Percentiles rank a stretch among this genome's conserved stretches.
These are phyloP conservation scores for Enteromius radiatus DNA, from an alignment of 2,797 vertebrate species.

Conservation along the genomic window DNA sequence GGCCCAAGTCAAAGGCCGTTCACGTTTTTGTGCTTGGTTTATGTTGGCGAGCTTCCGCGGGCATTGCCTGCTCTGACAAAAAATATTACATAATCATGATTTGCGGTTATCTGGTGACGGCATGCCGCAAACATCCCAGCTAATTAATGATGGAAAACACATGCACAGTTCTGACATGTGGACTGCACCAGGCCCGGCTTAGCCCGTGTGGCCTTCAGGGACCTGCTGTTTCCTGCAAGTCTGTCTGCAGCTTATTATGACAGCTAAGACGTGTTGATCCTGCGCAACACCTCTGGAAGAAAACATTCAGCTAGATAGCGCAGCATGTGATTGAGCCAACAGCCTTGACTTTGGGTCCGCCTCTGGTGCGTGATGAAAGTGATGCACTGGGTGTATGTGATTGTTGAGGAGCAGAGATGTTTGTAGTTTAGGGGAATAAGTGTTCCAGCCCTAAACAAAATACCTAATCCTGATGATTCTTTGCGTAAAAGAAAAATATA, in stretches of 20 bases:
- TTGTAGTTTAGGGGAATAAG: neutral
- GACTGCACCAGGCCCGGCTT: slow-evolving; percentile 33
- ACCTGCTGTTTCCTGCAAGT: slow-evolving; percentile 25
- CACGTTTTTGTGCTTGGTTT: slow-evolving; percentile 48
- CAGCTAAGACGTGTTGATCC: slow-evolving; percentile 22
- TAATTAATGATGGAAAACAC: slow-evolving; percentile 61
- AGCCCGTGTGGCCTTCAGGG: slow-evolving; percentile 16
- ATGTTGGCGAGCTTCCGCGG: slow-evolving; percentile 49
- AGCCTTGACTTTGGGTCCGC: slow-evolving; percentile 19
- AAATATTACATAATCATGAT: slow-evolving; percentile 59
- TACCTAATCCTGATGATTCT: too few species aligned
- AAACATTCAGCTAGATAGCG: slow-evolving; percentile 29
- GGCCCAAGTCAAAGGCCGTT: slow-evolving; percentile 51
- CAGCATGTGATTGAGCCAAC: neutral
- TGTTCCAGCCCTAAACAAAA: neutral
- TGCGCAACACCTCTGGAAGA: slow-evolving; percentile 8
- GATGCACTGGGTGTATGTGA: neutral
- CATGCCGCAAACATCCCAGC: slow-evolving; percentile 52
- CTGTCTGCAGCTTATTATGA: slow-evolving; percentile 13
- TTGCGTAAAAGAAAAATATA: too few species aligned
- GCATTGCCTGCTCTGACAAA: slow-evolving; percentile 47
- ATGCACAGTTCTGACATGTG: slow-evolving; percentile 49
- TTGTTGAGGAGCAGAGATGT: neutral
- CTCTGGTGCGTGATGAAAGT: neutral
- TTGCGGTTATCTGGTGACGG: slow-evolving; percentile 55